phyloP scores from a whole-genome alignment of 1,140 invertebrate species.

The Aphis gossypii region DNA sequence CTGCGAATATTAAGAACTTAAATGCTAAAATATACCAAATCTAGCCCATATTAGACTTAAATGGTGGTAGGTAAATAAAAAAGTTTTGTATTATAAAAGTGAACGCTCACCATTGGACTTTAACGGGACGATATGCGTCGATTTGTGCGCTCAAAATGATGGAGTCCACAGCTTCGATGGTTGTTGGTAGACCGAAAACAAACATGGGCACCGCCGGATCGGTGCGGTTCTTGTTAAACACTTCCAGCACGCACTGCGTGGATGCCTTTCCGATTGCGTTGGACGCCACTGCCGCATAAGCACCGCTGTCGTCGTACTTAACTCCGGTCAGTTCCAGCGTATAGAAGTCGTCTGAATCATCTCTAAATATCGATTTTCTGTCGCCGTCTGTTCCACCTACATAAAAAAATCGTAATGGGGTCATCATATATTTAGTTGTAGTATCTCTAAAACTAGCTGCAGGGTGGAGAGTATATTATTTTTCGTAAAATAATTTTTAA shows the following conservation, averaged over 20 bases:
- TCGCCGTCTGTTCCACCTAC: neutral
- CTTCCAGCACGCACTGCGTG: slow-evolving; percentile 73
- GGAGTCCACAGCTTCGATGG: neutral
- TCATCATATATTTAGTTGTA: neutral
- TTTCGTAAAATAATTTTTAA: too few species aligned
- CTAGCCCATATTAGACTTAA: neutral
- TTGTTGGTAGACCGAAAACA: neutral
- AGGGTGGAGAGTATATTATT: too few species aligned
- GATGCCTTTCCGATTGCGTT: slow-evolving; percentile 85
- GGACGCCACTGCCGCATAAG: slow-evolving; percentile 85
- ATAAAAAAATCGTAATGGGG: neutral
- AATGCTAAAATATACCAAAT: neutral
- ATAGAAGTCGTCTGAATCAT: slow-evolving; percentile 71
- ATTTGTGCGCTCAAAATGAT: neutral
- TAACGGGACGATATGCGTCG: neutral
- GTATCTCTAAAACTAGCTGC: too few species aligned
- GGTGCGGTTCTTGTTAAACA: neutral
- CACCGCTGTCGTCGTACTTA: slow-evolving; percentile 76
- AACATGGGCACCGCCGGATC: neutral
- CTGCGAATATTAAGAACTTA: neutral
- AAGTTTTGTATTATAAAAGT: too few species aligned
- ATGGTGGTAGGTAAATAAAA: neutral
- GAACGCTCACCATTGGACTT: slow-evolving; percentile 22
- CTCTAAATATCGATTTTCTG: neutral
- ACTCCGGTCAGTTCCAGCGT: slow-evolving; percentile 82